Percentiles rank a stretch among this genome's conserved stretches.
Evolutionary conservation across 2,888 invertebrate genomes (phyloP).

Genomic region (Adelphocoris suturalis): DNA sequence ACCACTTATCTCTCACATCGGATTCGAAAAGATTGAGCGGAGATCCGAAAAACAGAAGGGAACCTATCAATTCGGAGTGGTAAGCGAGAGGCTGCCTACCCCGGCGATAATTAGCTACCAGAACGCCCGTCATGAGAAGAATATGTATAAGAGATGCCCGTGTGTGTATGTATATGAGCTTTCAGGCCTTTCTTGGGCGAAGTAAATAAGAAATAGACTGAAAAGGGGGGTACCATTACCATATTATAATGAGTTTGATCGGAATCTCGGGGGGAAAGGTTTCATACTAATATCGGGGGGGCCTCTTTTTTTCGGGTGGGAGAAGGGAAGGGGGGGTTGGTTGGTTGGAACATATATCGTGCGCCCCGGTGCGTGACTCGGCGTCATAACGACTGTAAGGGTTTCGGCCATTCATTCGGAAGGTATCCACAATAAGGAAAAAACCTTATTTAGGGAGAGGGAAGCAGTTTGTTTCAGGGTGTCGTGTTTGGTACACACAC

Average conservation of each 20-base stretch:
- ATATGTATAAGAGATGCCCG: slow-evolving; percentile 24
- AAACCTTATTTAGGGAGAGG: slow-evolving; percentile 49
- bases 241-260: slow-evolving; percentile 73
- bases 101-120: slow-evolving; percentile 70
- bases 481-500: slow-evolving; percentile 71
- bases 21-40: slow-evolving; percentile 14
- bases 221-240: slow-evolving; percentile 67
- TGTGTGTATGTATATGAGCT: slow-evolving; percentile 29
- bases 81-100: slow-evolving; percentile 5
- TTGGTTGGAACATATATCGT: background rate
- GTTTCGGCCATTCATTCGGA: slow-evolving; percentile 64
- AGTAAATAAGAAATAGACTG: slow-evolving; percentile 71
- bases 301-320: background rate
- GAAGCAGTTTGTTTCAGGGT: slow-evolving; percentile 68
- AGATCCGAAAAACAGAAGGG: slow-evolving; percentile 68
- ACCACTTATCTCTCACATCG: slow-evolving; percentile 47
- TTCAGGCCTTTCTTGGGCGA: slow-evolving; percentile 31
- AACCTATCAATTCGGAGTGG: slow-evolving; percentile 67
- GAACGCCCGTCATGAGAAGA: slow-evolving; percentile 64
- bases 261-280: slow-evolving; percentile 62
- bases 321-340: background rate
- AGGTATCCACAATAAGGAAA: slow-evolving; percentile 64
- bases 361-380: slow-evolving; percentile 64
- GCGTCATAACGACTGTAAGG: slow-evolving; percentile 62
- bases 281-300: slow-evolving; percentile 64